phyloP scores from a whole-genome alignment of 1,140 invertebrate genomes.

The Callitettix versicolor region DNA sequence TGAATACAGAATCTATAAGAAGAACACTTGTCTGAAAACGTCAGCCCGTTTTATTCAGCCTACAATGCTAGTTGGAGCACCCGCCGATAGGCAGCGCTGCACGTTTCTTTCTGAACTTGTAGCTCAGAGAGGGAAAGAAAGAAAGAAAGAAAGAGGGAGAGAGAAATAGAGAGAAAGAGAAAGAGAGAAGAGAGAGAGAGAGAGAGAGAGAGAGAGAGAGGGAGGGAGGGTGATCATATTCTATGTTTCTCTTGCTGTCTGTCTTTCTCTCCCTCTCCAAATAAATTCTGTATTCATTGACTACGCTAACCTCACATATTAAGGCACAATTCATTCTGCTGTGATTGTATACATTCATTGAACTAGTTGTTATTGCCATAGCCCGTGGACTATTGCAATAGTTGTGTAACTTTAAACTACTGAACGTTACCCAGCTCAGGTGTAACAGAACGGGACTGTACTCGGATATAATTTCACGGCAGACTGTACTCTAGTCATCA shows the following conservation, averaged over 20 bases:
- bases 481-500: not conserved
- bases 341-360: too few relatives aligned
- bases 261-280: not conserved
- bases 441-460: not conserved
- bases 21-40: too few relatives aligned
- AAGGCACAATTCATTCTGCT: too few relatives aligned
- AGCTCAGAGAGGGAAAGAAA: too few relatives aligned
- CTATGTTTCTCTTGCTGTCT: not conserved
- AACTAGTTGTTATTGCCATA: not conserved
- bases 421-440: too few relatives aligned
- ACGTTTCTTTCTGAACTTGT: too few relatives aligned
- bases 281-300: not conserved
- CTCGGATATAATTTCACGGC: not conserved
- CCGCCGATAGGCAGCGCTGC: too few relatives aligned
- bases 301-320: not conserved
- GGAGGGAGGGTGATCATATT: not conserved
- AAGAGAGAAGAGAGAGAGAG: constrained; percentile 9
- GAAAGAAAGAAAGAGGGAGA: constrained; percentile 5
- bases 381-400: not conserved
- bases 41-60: too few relatives aligned
- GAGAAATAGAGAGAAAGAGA: too few relatives aligned
- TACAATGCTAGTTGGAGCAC: too few relatives aligned
- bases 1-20: too few relatives aligned
- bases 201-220: constrained; percentile 9
- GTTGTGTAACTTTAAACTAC: too few relatives aligned